A percentile compares a stretch with the other conserved stretches of the same genome.
These are phyloP conservation scores for Sapayoa aenigma DNA, from an alignment of 2,113 vertebrate genomes.

Conservation along the genomic window DNA sequence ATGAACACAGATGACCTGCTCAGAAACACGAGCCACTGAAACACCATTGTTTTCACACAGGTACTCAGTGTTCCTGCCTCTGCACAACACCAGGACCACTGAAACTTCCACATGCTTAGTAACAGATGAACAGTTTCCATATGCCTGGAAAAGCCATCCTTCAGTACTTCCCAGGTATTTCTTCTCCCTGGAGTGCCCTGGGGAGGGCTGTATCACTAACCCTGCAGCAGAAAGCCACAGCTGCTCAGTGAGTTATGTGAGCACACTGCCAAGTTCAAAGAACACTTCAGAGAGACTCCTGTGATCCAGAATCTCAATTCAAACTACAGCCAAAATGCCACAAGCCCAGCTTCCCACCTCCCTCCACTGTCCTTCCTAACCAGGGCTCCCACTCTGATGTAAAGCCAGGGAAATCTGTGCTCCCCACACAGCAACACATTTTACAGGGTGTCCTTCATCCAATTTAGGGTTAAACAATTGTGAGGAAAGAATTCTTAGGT, in stretches of 20 bases:
- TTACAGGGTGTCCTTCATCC: background rate
- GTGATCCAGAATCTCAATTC: background rate
- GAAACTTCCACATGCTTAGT: background rate
- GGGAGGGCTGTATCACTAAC: background rate
- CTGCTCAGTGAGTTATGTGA: background rate
- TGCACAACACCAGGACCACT: background rate
- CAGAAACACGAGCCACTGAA: background rate
- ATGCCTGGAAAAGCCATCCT: background rate
- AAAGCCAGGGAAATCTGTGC: background rate
- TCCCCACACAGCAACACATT: background rate
- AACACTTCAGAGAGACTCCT: background rate
- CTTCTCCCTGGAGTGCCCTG: background rate
- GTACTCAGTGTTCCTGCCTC: background rate
- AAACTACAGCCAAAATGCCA: background rate
- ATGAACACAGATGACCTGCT: constrained; percentile 93
- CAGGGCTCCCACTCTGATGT: background rate
- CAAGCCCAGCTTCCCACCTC: background rate
- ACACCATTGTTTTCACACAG: background rate
- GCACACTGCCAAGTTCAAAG: background rate
- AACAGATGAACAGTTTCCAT: background rate
- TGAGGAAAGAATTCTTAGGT: background rate
- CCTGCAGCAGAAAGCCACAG: background rate
- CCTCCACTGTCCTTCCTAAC: background rate
- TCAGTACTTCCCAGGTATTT: background rate
- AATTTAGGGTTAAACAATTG: background rate